Percentiles rank a stretch among this genome's conserved stretches.
These are phyloP conservation scores for Morone chrysops DNA, from an alignment of 2,113 vertebrate species.

Conservation along the genomic window DNA sequence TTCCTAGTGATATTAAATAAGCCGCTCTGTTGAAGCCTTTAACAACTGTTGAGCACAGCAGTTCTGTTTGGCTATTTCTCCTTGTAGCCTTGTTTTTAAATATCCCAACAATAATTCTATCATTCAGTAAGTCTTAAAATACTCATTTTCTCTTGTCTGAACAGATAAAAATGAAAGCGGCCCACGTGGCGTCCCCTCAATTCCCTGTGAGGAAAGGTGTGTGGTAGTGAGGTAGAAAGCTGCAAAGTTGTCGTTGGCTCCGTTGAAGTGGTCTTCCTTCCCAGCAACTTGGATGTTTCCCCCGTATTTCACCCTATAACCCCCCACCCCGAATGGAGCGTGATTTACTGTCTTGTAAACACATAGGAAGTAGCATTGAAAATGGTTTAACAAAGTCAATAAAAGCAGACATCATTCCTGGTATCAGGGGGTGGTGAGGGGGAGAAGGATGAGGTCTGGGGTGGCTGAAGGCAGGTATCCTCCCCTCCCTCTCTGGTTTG, in stretches of 20 bases:
- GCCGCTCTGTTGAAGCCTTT: constrained; percentile 62
- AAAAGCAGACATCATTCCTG: constrained; percentile 86
- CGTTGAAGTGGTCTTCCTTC: constrained; percentile 45
- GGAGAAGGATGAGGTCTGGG: constrained; percentile 49
- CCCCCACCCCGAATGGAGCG: constrained; percentile 68
- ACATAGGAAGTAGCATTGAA: constrained; percentile 87
- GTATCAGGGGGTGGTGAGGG: constrained; percentile 70
- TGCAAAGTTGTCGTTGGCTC: constrained; percentile 66
- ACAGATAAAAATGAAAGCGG: constrained; percentile 16
- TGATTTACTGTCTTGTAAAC: constrained; percentile 89
- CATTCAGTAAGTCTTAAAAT: constrained; percentile 19
- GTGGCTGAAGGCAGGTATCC: constrained; percentile 55
- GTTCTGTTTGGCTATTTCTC: constrained; percentile 30
- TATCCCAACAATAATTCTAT: constrained; percentile 13
- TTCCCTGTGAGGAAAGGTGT: constrained; percentile 29
- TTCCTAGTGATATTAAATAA: constrained; percentile 61
- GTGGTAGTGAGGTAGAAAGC: constrained; percentile 55
- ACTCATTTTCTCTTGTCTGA: constrained; percentile 34
- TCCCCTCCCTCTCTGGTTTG: constrained; percentile 35
- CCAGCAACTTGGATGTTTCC: constrained; percentile 56
- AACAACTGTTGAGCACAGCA: constrained; percentile 39
- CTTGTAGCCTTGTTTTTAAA: constrained; percentile 5
- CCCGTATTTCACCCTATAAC: constrained; percentile 50
- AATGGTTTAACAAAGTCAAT: constrained; percentile 89
- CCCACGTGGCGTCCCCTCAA: constrained; percentile 24